Percentiles rank a stretch among this genome's conserved stretches.
Evolutionary conservation across 2,113 vertebrate species (phyloP).

Genomic region (Centropus bengalensis): DNA sequence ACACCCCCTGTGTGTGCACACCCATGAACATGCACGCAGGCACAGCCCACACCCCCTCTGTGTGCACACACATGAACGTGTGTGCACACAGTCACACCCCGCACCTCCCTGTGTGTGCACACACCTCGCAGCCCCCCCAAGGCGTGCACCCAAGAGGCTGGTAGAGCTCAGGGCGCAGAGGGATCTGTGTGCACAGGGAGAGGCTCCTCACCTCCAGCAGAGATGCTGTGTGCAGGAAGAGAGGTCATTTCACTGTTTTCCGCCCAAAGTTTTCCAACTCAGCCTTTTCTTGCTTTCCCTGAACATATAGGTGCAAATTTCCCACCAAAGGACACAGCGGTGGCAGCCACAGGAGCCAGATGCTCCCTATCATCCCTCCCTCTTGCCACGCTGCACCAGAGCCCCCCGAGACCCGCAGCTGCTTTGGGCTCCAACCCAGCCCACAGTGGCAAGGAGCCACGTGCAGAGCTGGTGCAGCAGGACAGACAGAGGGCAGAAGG

Average conservation of each 20-base stretch:
- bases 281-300: not conserved
- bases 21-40: no score
- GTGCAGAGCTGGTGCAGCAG: not conserved
- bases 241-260: not conserved
- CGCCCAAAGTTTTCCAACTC: fast-evolving
- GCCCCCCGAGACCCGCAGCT: fast-evolving
- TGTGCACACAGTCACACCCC: no score
- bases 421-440: not conserved
- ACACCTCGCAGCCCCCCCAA: fast-evolving
- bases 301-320: not conserved
- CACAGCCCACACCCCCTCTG: no score
- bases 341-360: not conserved
- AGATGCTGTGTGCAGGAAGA: not conserved
- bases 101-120: no score
- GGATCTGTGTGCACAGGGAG: fast-evolving
- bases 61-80: no score
- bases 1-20: not conserved
- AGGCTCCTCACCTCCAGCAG: not conserved
- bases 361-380: not conserved
- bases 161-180: not conserved
- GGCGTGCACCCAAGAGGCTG: not conserved
- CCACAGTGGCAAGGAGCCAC: not conserved
- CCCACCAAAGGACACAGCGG: fast-evolving
- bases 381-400: fast-evolving
- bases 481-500: not conserved